Evolutionary conservation across 2,113 vertebrate species (phyloP), one percentile per base, ranked within the genome.

Genomic region (Eonycteris spelaea): DNA sequence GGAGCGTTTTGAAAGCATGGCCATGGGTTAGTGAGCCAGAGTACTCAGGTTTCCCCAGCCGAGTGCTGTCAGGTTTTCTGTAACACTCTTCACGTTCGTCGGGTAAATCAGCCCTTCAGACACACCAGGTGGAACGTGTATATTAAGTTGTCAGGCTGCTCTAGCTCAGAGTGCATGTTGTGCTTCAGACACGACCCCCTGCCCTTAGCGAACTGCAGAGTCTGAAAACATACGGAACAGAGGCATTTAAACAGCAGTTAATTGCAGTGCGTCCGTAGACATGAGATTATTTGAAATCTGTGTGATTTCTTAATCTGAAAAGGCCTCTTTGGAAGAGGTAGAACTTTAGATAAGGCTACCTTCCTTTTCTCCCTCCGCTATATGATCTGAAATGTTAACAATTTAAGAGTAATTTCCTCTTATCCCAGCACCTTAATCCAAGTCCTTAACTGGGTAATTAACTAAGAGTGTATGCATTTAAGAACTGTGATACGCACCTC

Each of bases 301-400:
- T 75, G 33, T n/a, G 61, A 10, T 70, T 63, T 90, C 33, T 87
- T 94, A 65, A 79, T 97, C 43, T 95, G 84, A 77, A 83, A 86
- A 87, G 45, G 8, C 57, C 19, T 83, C 45, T 43, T 92, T 75
- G n/a, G 40, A 89, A 94, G 65, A 95, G 51, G 61, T 61, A 22
- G 38, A 57, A 45, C 43, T 84, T 88, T 48, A 83, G 21, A 1
- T 63, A 90, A 26, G 21, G 1, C 18, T 75, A 2, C 45, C 63
- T 88, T 38, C 19, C n/a, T 45, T 86, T 28, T 7, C 12, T 19
- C 12, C 16, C 11, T 57, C 35, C 80, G 26, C 18, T 83, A 1
- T 61, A 10, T 67, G 45, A 4, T 53, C 48, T 92, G 55, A 91
- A 91, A 93, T 33, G 15, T 82, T 70, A 86, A 33, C 45, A 89